Base-by-base conservation (phyloP, 2,797 vertebrate genomes). In the Dromococcyx pavoninus region DNA sequence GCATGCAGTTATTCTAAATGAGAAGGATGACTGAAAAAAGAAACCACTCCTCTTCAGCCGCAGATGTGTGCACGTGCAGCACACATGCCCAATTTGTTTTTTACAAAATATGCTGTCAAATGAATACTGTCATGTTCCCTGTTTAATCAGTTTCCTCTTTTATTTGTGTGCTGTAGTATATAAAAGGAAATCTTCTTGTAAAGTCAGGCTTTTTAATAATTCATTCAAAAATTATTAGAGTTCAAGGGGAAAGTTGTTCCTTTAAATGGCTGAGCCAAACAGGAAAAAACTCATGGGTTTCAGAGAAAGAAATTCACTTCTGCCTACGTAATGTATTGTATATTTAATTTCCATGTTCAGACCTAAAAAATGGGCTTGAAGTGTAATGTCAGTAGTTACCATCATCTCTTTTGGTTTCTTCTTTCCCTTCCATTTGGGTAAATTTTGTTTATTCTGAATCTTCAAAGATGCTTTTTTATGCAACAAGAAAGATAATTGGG, bases 141-240 rank as follows among this genome's bases (percentile, higher is more conserved):
- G 75, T 96, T 96, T 93, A 91, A 94, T 88, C 92, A 57, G 86
- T 89, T 97, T 95, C 91, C 94, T 95, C 95, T 92, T 95, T 85
- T 94, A 80, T 95, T 96, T 93, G 84, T 82, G 83, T 1, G 2
- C 88, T 87, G 80, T 87, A 88, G 62, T 87, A 76, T 94, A 95
- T 94, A 71, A 90, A 93, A 90, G 89, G 88, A 93, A 94, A 91
- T 85, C 88, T 91, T 90, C 95, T 95, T 96, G 95, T 96, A 91
- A 95, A 96, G 95, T 86, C 83, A 94, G 84, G 53, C 90, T 89
- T 94, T 94, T 97, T 93, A 95, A 95, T 96, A 96, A 95, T 94
- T 90, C 82, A 94, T 96, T 95, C 71, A 94, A 71, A 94, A 96
- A 90, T 94, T 37, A 96, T 95, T 96, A 90, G 71, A 94, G 91